Base-by-base conservation (phyloP, 2,797 vertebrate genomes). In the Erethizon dorsatum region DNA sequence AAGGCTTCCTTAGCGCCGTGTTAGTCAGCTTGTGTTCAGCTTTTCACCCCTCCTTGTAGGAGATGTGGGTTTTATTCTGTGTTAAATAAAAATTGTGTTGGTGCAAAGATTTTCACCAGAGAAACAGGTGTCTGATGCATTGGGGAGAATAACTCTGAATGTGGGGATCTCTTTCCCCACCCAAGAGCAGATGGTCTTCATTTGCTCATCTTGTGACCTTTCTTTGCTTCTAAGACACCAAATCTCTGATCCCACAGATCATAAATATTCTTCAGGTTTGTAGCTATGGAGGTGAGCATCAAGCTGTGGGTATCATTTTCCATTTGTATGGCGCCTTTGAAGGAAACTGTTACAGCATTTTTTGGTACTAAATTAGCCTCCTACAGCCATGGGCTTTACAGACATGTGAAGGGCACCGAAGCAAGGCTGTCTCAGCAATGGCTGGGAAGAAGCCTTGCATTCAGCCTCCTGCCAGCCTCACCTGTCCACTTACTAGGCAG, bases 81-180 rank as follows among this genome's bases (percentile, higher is more conserved):
- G 47, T 94, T 92, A 98, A 97, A 96, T 97, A 97, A 95, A 96
- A 96, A 90, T 83, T 50, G 63, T 89, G 80, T 92, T 83, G 90
- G 90, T 65, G 78, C 61, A 47, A 63, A 71, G 87, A 86, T 97
- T 95, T 97, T 88, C 41, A 6, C 15, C 65, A 59, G 93, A 96
- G 80, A 96, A 95, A 79, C 94, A 97, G 91, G 94, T 97, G 88
- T 94, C 87, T 94, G 78, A 86, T 71, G 69, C 73, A 41, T 6
- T 73, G 67, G 92, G 97, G 80, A 67, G 22, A 17, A 2, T 83
- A 59, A 83, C 26, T 93, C 63, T 90, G 87, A 97, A 95, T 80
- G 45, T 1, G 54, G 73, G 85, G 20, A 82, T 89, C 0, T 14
- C 77, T 65, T 47, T 80, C 67, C 10, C 54, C 87, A 94, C 54